A percentile compares a stretch with the other conserved stretches of the same genome.
phyloP scores from a whole-genome alignment of 2,113 vertebrate genomes.

The Cricetomys ansorgei region DNA sequence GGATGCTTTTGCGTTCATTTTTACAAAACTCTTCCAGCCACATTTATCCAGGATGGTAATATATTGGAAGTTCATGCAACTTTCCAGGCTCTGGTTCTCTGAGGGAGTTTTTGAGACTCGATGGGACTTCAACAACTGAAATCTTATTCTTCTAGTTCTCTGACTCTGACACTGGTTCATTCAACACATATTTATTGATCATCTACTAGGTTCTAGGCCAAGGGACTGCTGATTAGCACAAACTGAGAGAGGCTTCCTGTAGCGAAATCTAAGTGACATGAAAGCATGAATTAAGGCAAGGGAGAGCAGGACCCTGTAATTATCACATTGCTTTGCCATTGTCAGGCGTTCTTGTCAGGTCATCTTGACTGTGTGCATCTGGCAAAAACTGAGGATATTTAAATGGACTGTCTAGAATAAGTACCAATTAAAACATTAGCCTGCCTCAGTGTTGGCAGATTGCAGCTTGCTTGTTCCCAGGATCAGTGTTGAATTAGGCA shows the following conservation, averaged over 20 bases:
- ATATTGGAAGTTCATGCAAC: background rate
- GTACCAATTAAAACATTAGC: conserved; percentile 51
- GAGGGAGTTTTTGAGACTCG: background rate
- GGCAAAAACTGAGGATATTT: conserved; percentile 6
- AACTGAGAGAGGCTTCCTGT: background rate
- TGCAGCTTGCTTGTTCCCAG: background rate
- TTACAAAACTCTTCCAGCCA: background rate
- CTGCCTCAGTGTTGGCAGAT: background rate
- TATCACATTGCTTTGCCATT: background rate
- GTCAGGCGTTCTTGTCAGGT: background rate
- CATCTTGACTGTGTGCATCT: conserved; percentile 19
- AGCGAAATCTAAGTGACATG: background rate
- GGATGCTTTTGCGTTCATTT: background rate
- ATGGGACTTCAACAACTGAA: background rate
- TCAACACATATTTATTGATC: conserved; percentile 10
- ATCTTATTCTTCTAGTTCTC: background rate
- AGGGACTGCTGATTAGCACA: background rate
- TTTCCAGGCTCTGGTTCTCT: background rate
- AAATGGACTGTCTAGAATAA: conserved; percentile 40
- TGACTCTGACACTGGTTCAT: background rate
- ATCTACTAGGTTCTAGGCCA: background rate
- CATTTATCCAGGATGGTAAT: background rate
- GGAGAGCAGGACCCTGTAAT: background rate
- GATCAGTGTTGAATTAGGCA: background rate
- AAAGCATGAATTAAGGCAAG: background rate